Base-by-base conservation (phyloP, 2,797 vertebrate genomes). In the Columba guinea region DNA sequence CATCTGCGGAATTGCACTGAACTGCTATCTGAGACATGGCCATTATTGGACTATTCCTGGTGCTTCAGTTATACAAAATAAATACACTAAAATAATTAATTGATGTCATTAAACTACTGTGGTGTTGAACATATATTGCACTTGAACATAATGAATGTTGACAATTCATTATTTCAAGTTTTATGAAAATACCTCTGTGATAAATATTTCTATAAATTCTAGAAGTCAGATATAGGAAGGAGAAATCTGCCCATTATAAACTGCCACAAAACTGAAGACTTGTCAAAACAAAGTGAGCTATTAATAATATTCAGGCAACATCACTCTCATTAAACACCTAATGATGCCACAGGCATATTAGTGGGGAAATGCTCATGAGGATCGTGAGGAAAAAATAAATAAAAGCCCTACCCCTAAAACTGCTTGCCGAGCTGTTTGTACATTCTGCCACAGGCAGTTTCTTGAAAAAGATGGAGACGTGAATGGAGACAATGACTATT, bases 311-410 rank as follows among this genome's bases (percentile, higher is more conserved):
- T 89, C 88, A 93, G 73, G 81, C 89, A 95, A 75, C 41, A 5
- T 85, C 93, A 85, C 71, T 96, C 80, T 96, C 95, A 97, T 95
- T 95, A 96, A 97, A 95, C 88, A 96, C 94, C 96, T 96, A 96
- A 95, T 93, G 93, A 96, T 95, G 93, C 93, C 96, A 94, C 88
- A 87, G 95, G 93, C 96, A 85, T 79, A 83, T 77, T 85, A 94
- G 88, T 83, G 27, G 58, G 58, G 46, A 95, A 96, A 96, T 68
- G 49, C 94, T 93, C 95, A 71, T 30, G 77, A 88, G 92, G 63
- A 81, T 92, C 62, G 62, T 22, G 70, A 95, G 60, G 89, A 93
- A 91, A 92, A 92, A 93, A 63, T 2, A 93, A 91, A 63, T 12
- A 60, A 81, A 64, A 13, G 5, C 53, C 17, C 46, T 87, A 80